phyloP scores from a whole-genome alignment of 1,140 invertebrate species.

The Mya arenaria region DNA sequence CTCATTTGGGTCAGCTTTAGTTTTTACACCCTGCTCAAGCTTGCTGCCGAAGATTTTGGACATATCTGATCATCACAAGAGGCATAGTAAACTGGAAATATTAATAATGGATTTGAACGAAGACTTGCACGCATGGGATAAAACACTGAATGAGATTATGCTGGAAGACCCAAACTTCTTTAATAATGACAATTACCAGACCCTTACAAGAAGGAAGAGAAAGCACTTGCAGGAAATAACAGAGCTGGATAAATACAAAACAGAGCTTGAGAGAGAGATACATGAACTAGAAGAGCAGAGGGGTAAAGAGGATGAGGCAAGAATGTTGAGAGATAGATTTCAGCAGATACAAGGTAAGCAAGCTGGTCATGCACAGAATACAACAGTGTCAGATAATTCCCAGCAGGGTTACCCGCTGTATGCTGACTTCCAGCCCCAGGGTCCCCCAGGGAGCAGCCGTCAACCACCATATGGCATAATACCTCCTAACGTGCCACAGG shows the following conservation, averaged over 20 bases:
- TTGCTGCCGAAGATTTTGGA: constrained; percentile 20
- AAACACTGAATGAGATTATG: constrained; percentile 44
- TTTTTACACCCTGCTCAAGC: no score
- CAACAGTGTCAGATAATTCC: no score
- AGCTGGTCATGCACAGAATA: no score
- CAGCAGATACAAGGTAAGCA: no score
- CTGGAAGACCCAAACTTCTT: constrained; percentile 47
- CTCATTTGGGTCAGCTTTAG: background rate
- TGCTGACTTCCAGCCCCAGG: background rate
- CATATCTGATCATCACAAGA: constrained; percentile 21
- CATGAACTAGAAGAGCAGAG: no score
- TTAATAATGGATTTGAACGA: constrained; percentile 32
- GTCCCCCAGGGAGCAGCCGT: background rate
- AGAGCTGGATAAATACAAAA: constrained; percentile 14
- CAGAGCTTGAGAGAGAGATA: constrained; percentile 31
- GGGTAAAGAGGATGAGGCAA: no score
- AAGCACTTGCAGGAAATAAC: constrained; percentile 34
- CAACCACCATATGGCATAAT: no score
- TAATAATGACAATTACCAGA: constrained; percentile 34
- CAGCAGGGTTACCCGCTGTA: background rate
- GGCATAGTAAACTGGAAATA: constrained; percentile 27
- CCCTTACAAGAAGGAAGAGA: constrained; percentile 31
- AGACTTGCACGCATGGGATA: constrained; percentile 29
- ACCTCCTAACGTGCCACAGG: no score
- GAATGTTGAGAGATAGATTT: no score